These are phyloP conservation scores for Paracentrotus lividus DNA, from an alignment of 53 echinoderm and acorn worm species.

Conservation along the genomic window DNA sequence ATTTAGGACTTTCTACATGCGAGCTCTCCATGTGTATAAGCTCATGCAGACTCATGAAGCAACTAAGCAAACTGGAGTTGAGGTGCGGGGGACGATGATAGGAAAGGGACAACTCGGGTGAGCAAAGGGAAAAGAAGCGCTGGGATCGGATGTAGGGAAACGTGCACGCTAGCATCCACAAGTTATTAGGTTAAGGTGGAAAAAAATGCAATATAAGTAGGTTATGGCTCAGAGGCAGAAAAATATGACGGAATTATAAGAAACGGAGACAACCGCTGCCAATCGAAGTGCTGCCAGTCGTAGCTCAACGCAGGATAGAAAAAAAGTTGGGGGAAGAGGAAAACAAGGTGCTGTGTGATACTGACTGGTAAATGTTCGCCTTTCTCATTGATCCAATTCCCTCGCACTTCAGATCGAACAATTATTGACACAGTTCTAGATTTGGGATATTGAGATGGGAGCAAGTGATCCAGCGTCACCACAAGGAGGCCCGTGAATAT, in stretches of 20 bases:
- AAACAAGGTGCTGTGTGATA: conserved; percentile 3
- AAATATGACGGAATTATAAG: conserved; percentile 55
- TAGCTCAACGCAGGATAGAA: conserved; percentile 38
- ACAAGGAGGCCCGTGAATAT: conserved; percentile 14
- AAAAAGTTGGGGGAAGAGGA: background rate
- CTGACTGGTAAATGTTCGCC: conserved; percentile 53
- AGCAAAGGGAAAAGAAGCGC: background rate
- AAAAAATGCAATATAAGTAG: conserved; percentile 66
- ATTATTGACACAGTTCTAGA: conserved; percentile 68
- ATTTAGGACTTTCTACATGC: too few relatives aligned
- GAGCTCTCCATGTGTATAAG: too few relatives aligned
- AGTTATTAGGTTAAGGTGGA: conserved; percentile 73
- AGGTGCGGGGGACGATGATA: background rate
- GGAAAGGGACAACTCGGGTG: background rate
- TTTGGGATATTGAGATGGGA: conserved; percentile 59
- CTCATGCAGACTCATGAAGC: conserved; percentile 51
- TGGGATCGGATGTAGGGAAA: conserved; percentile 56
- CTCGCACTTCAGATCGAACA: conserved; percentile 61
- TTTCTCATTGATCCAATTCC: conserved; percentile 68
- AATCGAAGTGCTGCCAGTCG: conserved; percentile 35
- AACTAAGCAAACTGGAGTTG: conserved; percentile 44
- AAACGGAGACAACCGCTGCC: conserved; percentile 20
- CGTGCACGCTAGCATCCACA: conserved; percentile 62
- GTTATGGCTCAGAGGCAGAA: conserved; percentile 67
- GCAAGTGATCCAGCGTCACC: conserved; percentile 32